Conservation (phyloP, 2,797 vertebrate species). For the Danio choprae region DNA sequence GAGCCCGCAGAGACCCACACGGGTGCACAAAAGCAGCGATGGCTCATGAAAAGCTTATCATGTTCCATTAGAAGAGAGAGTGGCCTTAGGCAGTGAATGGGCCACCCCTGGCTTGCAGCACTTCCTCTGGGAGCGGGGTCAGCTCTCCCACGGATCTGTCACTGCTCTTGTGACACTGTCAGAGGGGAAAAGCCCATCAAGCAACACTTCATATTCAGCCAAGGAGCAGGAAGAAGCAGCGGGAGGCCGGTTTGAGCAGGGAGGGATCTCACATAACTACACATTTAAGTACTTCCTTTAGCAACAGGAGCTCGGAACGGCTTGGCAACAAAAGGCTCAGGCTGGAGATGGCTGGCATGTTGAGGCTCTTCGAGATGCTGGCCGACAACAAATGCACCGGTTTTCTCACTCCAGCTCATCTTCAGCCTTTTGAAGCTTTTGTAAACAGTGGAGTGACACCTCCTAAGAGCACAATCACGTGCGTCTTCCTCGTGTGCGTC, state of each 20-base stretch:
- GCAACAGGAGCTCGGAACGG: conserved; percentile 43
- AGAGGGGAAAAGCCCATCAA: conserved; percentile 59
- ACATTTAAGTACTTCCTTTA: conserved; percentile 63
- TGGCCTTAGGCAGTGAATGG: conserved; percentile 47
- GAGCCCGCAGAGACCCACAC: conserved; percentile 5
- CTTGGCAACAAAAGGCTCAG: conserved; percentile 59
- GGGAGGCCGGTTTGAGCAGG: conserved; percentile 51
- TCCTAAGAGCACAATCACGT: conserved; percentile 39
- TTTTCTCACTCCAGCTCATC: conserved; percentile 29
- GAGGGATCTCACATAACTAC: conserved; percentile 59
- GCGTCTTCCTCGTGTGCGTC: conserved; percentile 12
- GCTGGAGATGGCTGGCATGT: conserved; percentile 40
- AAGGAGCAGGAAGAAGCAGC: conserved; percentile 52
- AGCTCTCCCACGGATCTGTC: conserved; percentile 52
- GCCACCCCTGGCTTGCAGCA: conserved; percentile 42
- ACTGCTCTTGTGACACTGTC: conserved; percentile 59
- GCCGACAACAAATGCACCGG: conserved; percentile 38
- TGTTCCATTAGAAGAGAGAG: conserved; percentile 47
- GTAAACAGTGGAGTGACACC: conserved; percentile 51
- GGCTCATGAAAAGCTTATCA: conserved; percentile 48
- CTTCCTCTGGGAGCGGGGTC: conserved; percentile 51
- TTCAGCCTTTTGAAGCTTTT: conserved; percentile 41
- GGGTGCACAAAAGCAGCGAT: background rate
- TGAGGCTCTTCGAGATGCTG: conserved; percentile 48
- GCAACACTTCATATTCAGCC: conserved; percentile 58